These are phyloP conservation scores for Monoplex corrugatus DNA, from an alignment of 2,888 invertebrate genomes.

Conservation along the genomic window DNA sequence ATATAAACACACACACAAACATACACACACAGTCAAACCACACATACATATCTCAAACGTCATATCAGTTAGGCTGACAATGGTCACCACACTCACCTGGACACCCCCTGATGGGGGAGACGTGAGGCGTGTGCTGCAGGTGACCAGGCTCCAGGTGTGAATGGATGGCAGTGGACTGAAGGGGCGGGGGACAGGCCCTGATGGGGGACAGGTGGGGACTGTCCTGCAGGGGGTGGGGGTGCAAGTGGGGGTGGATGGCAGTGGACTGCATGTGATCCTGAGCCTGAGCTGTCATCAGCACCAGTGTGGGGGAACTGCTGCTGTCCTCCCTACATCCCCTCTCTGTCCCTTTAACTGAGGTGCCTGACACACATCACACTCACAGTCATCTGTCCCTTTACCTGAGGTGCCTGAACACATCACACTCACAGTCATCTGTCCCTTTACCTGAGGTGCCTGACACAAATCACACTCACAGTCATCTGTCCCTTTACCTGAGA, in stretches of 20 bases:
- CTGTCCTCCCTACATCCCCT: neutral
- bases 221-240: neutral
- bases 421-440: too few species aligned
- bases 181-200: conserved; percentile 1
- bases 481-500: too few species aligned
- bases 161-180: conserved; percentile 45
- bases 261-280: conserved; percentile 39
- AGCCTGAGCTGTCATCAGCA: neutral
- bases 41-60: neutral
- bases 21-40: neutral
- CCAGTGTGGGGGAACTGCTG: conserved; percentile 32
- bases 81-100: neutral
- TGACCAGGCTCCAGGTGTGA: neutral
- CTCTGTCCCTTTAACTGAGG: neutral
- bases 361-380: neutral
- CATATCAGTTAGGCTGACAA: neutral
- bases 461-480: too few species aligned
- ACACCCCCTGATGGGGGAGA: conserved; percentile 37
- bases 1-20: conserved; percentile 16
- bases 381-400: neutral
- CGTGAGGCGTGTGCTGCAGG: conserved; percentile 28
- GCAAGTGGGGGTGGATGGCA: conserved; percentile 23
- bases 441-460: too few species aligned
- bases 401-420: too few species aligned
- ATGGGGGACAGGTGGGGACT: conserved; percentile 45